phyloP scores from a whole-genome alignment of 2,113 vertebrate species.

The Anser brachyrhynchus region DNA sequence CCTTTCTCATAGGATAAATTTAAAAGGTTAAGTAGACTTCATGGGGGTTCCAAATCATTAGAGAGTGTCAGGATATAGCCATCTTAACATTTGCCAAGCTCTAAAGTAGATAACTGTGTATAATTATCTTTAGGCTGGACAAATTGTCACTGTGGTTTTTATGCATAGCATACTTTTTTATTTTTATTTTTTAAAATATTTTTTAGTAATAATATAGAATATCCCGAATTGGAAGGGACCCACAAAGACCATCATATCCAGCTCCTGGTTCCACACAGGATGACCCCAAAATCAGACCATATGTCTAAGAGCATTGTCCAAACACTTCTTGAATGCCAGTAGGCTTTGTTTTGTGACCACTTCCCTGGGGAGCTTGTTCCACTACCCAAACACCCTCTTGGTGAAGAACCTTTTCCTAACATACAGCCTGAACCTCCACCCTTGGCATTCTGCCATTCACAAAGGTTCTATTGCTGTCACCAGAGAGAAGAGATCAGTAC shows the following conservation, averaged over 20 bases:
- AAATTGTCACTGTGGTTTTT: neutral
- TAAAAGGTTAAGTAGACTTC: neutral
- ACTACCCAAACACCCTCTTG: neutral
- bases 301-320: neutral
- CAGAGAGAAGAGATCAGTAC: no score
- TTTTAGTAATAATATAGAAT: neutral
- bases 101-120: neutral
- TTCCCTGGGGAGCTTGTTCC: neutral
- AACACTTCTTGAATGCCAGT: neutral
- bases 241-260: fast-evolving
- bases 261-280: neutral
- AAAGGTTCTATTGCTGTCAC: no score
- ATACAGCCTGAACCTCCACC: no score
- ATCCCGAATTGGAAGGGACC: neutral
- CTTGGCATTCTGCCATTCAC: no score
- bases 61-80: neutral
- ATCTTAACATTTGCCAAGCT: neutral
- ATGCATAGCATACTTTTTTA: neutral
- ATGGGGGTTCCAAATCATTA: neutral
- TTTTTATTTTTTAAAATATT: neutral
- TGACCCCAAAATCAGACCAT: neutral
- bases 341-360: no score
- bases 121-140: neutral
- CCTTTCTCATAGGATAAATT: neutral
- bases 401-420: neutral